Percentiles rank a stretch among this genome's conserved stretches.
Evolutionary conservation across 2,888 invertebrate genomes (phyloP).

Genomic region (Lucinisca nassula): DNA sequence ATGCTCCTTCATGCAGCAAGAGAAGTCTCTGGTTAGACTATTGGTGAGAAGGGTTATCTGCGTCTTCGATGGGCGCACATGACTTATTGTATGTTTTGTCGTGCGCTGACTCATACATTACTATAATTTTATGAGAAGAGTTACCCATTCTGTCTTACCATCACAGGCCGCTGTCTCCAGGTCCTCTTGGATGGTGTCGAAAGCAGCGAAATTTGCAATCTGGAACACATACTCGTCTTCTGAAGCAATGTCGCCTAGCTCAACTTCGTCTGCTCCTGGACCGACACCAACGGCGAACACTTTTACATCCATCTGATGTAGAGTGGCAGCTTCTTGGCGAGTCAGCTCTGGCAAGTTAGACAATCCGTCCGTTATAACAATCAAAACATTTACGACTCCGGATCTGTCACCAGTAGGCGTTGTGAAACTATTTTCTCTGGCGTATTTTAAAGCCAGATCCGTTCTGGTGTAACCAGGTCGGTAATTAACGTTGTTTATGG

Average conservation of each 20-base stretch:
- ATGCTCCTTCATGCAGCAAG: too few species aligned
- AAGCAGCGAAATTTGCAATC: too few species aligned
- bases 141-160: too few species aligned
- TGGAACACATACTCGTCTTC: conserved; percentile 78
- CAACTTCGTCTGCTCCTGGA: conserved; percentile 72
- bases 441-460: conserved; percentile 78
- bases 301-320: too few species aligned
- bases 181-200: conserved; percentile 76
- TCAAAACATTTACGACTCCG: conserved; percentile 77
- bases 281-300: conserved; percentile 81
- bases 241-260: conserved; percentile 79
- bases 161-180: conserved; percentile 78
- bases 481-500: conserved; percentile 69
- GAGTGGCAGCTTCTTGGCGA: conserved; percentile 58
- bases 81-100: too few species aligned
- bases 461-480: conserved; percentile 79
- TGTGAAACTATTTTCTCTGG: conserved; percentile 76
- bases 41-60: too few species aligned
- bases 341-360: conserved; percentile 70
- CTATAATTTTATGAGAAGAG: too few species aligned
- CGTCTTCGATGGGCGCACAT: too few species aligned
- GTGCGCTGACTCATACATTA: too few species aligned
- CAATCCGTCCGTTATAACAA: conserved; percentile 80
- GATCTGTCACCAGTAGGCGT: conserved; percentile 76
- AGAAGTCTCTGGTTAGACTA: too few species aligned